These are phyloP conservation scores for Sthenelais limicola DNA, from an alignment of 2,888 invertebrate genomes.

Conservation along the genomic window DNA sequence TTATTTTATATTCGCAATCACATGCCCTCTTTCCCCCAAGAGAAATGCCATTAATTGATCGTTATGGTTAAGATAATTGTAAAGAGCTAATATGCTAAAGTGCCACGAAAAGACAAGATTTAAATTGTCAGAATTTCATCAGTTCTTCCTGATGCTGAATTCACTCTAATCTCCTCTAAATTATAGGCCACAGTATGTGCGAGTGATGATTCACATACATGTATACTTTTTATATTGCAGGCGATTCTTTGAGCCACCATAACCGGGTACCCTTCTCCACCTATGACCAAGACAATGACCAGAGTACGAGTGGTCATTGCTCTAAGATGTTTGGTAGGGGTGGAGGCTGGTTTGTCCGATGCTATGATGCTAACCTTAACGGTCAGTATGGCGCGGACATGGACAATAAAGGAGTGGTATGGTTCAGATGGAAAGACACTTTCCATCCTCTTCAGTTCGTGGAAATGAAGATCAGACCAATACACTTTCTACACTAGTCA, in stretches of 20 bases:
- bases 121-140: too few relatives aligned
- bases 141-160: too few relatives aligned
- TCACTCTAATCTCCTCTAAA: too few relatives aligned
- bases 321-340: conserved; percentile 89
- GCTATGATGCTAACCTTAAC: conserved; percentile 94
- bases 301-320: conserved; percentile 84
- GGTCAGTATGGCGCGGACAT: conserved; percentile 75
- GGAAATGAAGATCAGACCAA: conserved; percentile 50
- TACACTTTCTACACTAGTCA: background rate
- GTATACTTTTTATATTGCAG: conserved; percentile 44
- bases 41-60: too few relatives aligned
- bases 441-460: conserved; percentile 34
- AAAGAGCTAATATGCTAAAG: too few relatives aligned
- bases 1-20: too few relatives aligned
- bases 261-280: conserved; percentile 66
- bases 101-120: too few relatives aligned
- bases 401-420: conserved; percentile 43
- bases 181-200: too few relatives aligned
- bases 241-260: conserved; percentile 61
- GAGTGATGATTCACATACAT: background rate
- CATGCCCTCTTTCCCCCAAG: too few relatives aligned
- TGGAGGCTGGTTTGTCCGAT: conserved; percentile 97
- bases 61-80: too few relatives aligned
- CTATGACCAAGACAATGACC: conserved; percentile 76
- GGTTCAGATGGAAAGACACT: conserved; percentile 43